Conservation (phyloP, 2,797 vertebrate species). For the Artibeus jamaicensis region DNA sequence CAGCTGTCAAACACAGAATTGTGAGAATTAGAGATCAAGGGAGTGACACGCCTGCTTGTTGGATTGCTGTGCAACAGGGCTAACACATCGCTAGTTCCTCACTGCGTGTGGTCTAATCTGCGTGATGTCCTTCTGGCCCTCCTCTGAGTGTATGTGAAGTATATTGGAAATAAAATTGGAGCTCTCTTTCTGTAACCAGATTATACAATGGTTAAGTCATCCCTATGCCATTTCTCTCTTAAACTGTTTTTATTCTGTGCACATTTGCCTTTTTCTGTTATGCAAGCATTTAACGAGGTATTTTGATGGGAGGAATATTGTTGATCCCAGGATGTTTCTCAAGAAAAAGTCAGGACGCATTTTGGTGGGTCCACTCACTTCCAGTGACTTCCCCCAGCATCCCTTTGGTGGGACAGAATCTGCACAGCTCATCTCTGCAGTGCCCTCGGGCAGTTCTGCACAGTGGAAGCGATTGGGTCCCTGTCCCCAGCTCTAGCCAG, state of each 20-base stretch:
- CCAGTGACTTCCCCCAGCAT: background rate
- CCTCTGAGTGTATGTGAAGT: background rate
- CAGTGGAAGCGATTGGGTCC: background rate
- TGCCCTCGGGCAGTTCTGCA: background rate
- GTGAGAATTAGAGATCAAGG: background rate
- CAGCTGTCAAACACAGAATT: background rate
- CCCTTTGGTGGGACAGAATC: background rate
- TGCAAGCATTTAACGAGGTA: background rate
- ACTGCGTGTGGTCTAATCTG: background rate
- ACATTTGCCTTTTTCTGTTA: background rate
- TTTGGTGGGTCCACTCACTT: background rate
- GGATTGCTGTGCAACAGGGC: too few species aligned
- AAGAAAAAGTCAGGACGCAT: background rate
- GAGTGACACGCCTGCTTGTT: background rate
- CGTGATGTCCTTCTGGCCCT: background rate
- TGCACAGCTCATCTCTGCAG: accelerated
- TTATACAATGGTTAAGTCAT: background rate
- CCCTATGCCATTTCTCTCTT: background rate
- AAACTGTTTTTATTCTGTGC: background rate
- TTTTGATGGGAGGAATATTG: background rate
- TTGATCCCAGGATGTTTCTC: background rate
- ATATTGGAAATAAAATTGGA: background rate
- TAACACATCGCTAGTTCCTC: background rate
- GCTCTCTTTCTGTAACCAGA: background rate
- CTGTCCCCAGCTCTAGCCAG: background rate